A percentile compares a stretch with the other conserved stretches of the same genome.
Evolutionary conservation across 2,888 invertebrate genomes (phyloP).

Genomic region (Cerceris ruficornis): DNA sequence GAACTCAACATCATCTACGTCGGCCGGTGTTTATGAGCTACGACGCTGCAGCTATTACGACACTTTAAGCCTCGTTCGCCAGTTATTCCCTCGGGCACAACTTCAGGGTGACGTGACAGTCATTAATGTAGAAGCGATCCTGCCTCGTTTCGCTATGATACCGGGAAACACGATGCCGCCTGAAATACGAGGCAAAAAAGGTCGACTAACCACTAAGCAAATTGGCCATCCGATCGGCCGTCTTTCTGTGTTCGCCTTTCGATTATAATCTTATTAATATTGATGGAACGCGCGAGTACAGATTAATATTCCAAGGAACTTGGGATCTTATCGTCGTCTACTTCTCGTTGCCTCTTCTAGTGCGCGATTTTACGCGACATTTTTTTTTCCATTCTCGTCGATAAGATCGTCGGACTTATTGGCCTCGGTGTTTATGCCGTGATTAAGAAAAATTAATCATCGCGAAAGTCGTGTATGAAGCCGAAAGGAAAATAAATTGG

Average conservation of each 20-base stretch:
- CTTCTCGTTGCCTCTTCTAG: neutral
- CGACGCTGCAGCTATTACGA: slow-evolving; percentile 69
- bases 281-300: slow-evolving; percentile 66
- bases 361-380: slow-evolving; percentile 39
- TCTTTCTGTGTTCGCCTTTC: slow-evolving; percentile 34
- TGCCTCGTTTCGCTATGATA: slow-evolving; percentile 46
- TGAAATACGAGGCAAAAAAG: slow-evolving; percentile 54
- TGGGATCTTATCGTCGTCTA: slow-evolving; percentile 17
- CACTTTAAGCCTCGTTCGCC: slow-evolving; percentile 66
- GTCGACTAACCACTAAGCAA: slow-evolving; percentile 45
- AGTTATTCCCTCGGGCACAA: slow-evolving; percentile 54
- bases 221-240: slow-evolving; percentile 55
- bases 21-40: slow-evolving; percentile 69
- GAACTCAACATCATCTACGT: slow-evolving; percentile 65
- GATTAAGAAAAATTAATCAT: no score
- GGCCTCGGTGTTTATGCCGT: no score
- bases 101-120: slow-evolving; percentile 65
- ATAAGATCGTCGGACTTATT: no score
- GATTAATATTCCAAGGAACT: slow-evolving; percentile 66
- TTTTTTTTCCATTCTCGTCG: slow-evolving; percentile 22
- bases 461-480: neutral
- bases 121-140: slow-evolving; percentile 67
- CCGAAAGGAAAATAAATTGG: neutral
- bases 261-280: slow-evolving; percentile 71
- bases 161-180: slow-evolving; percentile 39